Evolutionary conservation across 1,140 invertebrate genomes (phyloP), one percentile per base, ranked within the genome.

Genomic region (Solen grandis): DNA sequence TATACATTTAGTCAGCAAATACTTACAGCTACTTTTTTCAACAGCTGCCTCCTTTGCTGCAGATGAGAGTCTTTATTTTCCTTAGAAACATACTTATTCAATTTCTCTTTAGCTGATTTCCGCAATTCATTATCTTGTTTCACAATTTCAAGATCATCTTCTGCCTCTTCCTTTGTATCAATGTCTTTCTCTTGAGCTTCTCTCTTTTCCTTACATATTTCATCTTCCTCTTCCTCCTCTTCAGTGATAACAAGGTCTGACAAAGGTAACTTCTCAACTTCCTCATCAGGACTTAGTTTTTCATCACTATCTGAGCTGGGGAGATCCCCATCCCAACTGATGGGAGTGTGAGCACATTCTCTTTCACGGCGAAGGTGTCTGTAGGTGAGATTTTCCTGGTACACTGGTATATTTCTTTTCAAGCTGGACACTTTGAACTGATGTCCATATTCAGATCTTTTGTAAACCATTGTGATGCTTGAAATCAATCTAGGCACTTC

Each of bases 271-370:
- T 80, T 50, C 29, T 55, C 46, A 27, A 33, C 14, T 72, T 62
- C 46, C n/a, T 52, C 68, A 59, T 54, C 62, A 27, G 38, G 38
- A 22, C 19, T 68, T 19, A 55, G 22, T 63, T 63, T 72, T 27
- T 80, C 77, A 27, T 77, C 74, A 77, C 62, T 77, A 22, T 77
- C 75, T 19, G 75, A 77, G 2, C 59, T 63, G n/a, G 65, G 36
- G 0, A 35, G 46, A 38, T 77, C 75, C 59, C 66, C 77, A 52
- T 72, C 77, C 77, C 77, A 80, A 19, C 66, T 63, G 2, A 80
- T 8, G 16, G 77, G 77, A n/a, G 77, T 80, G 25, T 80, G 77
- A 27, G 77, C 66, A 63, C 36, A 80, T 36, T 80, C 77, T 63
- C 66, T 31, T 54, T 80, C 77, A 25, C 77, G 38, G 16, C 77